Conservation (phyloP, 2,797 vertebrate genomes). For the Eurystomus glaucurus region DNA sequence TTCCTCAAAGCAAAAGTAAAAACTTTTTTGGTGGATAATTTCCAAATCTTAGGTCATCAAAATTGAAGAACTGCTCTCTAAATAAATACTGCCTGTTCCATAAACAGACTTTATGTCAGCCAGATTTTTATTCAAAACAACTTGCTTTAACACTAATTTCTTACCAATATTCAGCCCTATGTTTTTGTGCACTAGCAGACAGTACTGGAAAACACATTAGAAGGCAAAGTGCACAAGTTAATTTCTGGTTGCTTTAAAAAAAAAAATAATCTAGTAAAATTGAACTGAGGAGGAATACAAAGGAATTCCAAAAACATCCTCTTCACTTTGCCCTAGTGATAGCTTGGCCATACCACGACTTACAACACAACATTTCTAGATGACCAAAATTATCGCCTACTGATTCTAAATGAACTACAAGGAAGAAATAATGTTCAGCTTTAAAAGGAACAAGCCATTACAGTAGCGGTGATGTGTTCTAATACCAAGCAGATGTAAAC, state of each 20-base stretch:
- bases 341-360: fast-evolving
- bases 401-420: neutral
- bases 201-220: neutral
- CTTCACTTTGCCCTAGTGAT: neutral
- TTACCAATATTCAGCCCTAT: neutral
- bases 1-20: neutral
- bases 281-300: neutral
- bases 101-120: neutral
- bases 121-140: neutral
- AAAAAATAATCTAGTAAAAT: neutral
- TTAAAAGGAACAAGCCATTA: neutral
- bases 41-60: neutral
- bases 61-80: neutral
- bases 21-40: neutral
- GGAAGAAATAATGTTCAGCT: neutral
- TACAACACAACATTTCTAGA: fast-evolving
- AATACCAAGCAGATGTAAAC: constrained; percentile 38
- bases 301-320: neutral
- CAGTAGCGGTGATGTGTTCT: neutral
- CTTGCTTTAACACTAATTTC: neutral
- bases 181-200: neutral
- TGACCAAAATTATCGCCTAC: neutral
- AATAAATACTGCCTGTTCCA: neutral
- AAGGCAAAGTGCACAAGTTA: neutral
- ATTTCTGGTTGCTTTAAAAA: neutral